Evolutionary conservation across 37 sponge, comb jelly and placozoan genomes (phyloP).

Genomic region (Hexactinellida sp.): DNA sequence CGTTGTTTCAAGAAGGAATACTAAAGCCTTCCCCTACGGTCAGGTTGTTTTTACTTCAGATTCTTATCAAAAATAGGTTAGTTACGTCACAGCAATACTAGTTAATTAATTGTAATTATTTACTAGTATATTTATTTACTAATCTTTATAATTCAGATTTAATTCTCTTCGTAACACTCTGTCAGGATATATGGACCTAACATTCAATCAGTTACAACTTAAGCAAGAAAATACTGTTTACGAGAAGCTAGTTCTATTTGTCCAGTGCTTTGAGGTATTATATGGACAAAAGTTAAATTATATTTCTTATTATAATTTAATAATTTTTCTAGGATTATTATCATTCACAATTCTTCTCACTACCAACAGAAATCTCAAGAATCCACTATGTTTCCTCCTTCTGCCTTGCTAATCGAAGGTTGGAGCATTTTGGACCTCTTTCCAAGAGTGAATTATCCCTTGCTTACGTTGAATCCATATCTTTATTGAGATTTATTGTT

Average conservation of each 20-base stretch:
- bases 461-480: background rate
- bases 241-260: background rate
- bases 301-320: background rate
- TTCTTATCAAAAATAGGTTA: background rate
- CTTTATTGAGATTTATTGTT: background rate
- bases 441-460: background rate
- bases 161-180: background rate
- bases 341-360: background rate
- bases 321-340: background rate
- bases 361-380: background rate
- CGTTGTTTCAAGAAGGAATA: background rate
- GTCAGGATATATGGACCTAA: background rate
- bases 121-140: background rate
- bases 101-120: background rate
- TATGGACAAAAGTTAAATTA: background rate
- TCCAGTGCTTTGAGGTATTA: constrained; percentile 7
- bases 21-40: background rate
- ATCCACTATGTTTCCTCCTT: background rate
- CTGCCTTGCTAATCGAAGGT: background rate
- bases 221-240: background rate
- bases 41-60: background rate
- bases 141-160: background rate
- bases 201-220: background rate
- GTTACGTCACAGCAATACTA: too few relatives aligned
- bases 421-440: background rate